Conservation (phyloP, 2,888 invertebrate genomes). For the Drosophila buzzatii region DNA sequence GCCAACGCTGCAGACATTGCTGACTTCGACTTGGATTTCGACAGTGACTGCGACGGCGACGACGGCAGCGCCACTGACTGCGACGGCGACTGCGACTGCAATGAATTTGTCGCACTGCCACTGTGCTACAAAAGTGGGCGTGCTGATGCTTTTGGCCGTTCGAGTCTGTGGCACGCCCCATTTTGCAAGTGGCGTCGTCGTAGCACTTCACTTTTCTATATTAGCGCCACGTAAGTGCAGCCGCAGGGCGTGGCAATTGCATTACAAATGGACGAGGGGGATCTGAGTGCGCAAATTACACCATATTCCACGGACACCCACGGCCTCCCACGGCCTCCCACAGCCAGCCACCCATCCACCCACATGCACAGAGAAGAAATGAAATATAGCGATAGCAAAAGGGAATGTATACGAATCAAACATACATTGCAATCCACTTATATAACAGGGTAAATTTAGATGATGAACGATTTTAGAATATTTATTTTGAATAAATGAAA, state of each 20-base stretch:
- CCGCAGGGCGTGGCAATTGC: constrained; percentile 74
- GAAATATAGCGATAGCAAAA: constrained; percentile 29
- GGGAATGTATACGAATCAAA: constrained; percentile 19
- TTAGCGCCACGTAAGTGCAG: constrained; percentile 75
- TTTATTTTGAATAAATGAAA: not conserved
- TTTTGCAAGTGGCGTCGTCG: constrained; percentile 65
- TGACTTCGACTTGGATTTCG: constrained; percentile 18
- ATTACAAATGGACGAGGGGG: constrained; percentile 53
- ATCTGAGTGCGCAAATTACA: constrained; percentile 43
- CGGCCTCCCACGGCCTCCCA: not conserved
- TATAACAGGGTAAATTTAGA: not conserved
- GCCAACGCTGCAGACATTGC: constrained; percentile 57
- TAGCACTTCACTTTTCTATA: constrained; percentile 75
- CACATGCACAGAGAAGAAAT: constrained; percentile 26
- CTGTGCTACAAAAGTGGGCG: constrained; percentile 49
- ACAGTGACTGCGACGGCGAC: not conserved
- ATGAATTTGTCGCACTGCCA: constrained; percentile 68
- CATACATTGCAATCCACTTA: constrained; percentile 18
- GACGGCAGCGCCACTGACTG: not conserved
- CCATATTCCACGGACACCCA: not conserved
- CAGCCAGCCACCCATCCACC: not conserved
- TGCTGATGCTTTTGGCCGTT: constrained; percentile 22
- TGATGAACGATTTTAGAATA: not conserved
- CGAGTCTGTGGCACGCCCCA: constrained; percentile 50
- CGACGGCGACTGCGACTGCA: constrained; percentile 44